phyloP scores from a whole-genome alignment of 2,797 vertebrate species.

The Rallus crepitans region DNA sequence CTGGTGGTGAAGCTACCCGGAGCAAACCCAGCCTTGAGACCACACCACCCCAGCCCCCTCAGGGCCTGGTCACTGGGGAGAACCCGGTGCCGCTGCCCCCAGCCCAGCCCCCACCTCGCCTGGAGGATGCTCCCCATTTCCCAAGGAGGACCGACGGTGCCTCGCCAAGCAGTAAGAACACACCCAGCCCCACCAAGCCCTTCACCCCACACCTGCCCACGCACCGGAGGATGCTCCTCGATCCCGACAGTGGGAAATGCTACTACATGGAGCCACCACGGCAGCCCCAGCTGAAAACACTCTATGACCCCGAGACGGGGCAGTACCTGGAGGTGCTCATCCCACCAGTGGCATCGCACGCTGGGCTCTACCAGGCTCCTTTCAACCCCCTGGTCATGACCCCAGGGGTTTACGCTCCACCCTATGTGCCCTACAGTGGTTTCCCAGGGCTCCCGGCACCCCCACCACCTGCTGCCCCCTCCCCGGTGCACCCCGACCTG shows the following conservation, averaged over 20 bases:
- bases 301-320: constrained; percentile 94
- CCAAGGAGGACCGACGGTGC: constrained; percentile 79
- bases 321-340: constrained; percentile 95
- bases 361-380: constrained; percentile 85
- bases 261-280: constrained; percentile 92
- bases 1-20: not conserved
- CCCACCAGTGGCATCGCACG: constrained; percentile 84
- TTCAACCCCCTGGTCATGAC: constrained; percentile 78
- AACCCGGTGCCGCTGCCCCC: not conserved
- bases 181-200: constrained; percentile 79
- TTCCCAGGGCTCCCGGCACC: constrained; percentile 77
- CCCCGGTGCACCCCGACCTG: constrained; percentile 78
- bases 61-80: not conserved
- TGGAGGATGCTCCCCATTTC: constrained; percentile 26
- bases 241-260: constrained; percentile 93
- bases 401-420: constrained; percentile 79
- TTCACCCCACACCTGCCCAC: constrained; percentile 65
- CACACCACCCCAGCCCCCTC: not conserved
- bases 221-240: constrained; percentile 88
- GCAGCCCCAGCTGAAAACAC: constrained; percentile 89
- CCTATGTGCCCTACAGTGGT: constrained; percentile 84
- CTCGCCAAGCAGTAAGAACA: constrained; percentile 62
- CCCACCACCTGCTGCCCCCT: constrained; percentile 74
- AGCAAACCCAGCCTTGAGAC: not conserved
- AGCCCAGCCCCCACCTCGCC: constrained; percentile 4